Evolutionary conservation across 2,113 vertebrate species (phyloP).

Genomic region (Chloropsis cyanopogon): DNA sequence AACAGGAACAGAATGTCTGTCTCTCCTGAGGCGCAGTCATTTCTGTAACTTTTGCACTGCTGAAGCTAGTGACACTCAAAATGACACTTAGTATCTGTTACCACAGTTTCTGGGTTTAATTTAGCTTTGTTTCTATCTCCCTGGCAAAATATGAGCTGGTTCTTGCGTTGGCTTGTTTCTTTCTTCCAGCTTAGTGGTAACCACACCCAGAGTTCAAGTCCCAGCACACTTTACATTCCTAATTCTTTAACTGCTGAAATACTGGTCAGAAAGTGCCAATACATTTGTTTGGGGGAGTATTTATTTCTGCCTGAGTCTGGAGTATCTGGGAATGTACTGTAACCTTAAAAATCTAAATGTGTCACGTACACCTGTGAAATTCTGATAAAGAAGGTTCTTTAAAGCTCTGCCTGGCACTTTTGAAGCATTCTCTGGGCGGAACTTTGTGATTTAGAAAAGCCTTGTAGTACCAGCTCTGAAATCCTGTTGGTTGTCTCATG

Average conservation of each 20-base stretch:
- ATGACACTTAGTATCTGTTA: neutral
- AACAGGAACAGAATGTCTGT: neutral
- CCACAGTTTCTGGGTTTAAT: neutral
- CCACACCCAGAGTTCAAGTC: conserved; percentile 10
- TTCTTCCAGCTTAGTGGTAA: neutral
- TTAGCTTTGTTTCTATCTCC: neutral
- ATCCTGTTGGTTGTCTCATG: neutral
- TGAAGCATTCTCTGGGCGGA: neutral
- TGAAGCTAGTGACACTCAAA: neutral
- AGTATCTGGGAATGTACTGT: neutral
- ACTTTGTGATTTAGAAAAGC: neutral
- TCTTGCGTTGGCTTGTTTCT: conserved; percentile 14
- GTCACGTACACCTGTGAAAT: neutral
- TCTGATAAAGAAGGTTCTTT: neutral
- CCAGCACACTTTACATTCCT: neutral
- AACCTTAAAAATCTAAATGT: neutral
- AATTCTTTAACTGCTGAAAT: neutral
- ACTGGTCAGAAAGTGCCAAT: neutral
- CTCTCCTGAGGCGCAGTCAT: neutral
- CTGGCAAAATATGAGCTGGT: neutral
- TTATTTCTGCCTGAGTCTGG: neutral
- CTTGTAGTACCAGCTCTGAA: neutral
- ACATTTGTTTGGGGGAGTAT: neutral
- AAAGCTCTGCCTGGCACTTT: neutral
- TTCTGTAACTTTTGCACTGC: neutral